Evolutionary conservation across 2,797 vertebrate species (phyloP), one percentile per base, ranked within the genome.

Genomic region (Mastacembelus armatus): DNA sequence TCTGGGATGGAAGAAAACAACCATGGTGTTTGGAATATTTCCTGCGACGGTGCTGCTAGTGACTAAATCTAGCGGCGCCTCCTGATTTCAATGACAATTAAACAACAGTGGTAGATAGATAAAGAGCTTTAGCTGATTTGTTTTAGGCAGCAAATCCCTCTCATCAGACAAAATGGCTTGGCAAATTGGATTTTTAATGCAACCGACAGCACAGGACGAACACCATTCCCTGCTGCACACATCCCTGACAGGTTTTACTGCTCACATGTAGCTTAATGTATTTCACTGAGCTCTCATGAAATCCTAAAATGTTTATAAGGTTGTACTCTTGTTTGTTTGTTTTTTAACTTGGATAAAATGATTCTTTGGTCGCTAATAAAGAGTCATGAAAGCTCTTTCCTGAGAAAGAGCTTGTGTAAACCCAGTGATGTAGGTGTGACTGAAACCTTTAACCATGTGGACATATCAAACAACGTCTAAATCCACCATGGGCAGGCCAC

Each of bases 181-280:
- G 76, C 64, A 91, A 87, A 90, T 65, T 89, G 86, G 85, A 90
- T 90, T 91, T 90, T 76, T 75, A 83, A n/a, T 71, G 69, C 73
- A 6, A 69, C 71, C 59, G 39, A 19, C 61, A 43, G 65, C 58
- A 19, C 43, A 22, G 57, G 30, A 49, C 55, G 54, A 44, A n/a
- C 36, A 65, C 14, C 0, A 9, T 14, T 61, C 18, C 48, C 66
- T 44, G 56, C 56, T 60, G 63, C 63, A 67, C 54, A 58, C 36
- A 52, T 76, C 56, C 44, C 64, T 27, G 8, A 40, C 32, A 47
- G 26, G 55, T 67, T 74, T 69, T 51, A 47, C 30, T 33, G 27
- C n/a, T 29, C 11, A 4, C 47, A 15, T 58, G 56, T 2, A 45
- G 45, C 36, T 42, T 64, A 57, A 55, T 61, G 68, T 43, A 70